Conservation (phyloP, 2,797 vertebrate species). For the Cygnus olor region DNA sequence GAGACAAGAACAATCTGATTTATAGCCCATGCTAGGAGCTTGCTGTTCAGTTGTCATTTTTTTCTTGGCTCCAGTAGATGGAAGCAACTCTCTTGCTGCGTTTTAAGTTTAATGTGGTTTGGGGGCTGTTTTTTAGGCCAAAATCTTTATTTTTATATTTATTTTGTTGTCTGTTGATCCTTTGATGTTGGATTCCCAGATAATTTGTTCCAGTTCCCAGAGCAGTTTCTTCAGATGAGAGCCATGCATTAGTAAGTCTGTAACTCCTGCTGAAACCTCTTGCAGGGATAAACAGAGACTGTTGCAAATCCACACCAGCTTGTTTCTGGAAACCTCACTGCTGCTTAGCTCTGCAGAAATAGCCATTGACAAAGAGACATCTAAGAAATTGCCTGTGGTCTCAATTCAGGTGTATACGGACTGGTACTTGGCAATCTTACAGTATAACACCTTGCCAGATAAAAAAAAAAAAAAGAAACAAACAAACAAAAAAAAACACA, state of each 20-base stretch:
- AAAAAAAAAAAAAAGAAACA: background rate
- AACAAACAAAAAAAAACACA: background rate
- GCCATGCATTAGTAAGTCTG: background rate
- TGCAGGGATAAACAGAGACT: background rate
- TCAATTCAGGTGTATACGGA: background rate
- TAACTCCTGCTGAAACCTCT: background rate
- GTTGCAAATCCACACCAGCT: background rate
- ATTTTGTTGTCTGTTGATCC: slow-evolving; percentile 5
- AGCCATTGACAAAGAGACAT: background rate
- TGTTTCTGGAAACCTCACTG: background rate
- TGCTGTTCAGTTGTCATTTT: background rate
- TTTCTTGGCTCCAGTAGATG: slow-evolving; percentile 1
- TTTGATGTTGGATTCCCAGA: slow-evolving; percentile 19
- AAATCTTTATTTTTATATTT: background rate
- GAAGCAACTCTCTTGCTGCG: slow-evolving; percentile 4
- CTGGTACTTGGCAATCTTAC: background rate
- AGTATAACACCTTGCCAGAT: background rate
- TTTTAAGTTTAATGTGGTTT: slow-evolving; percentile 28
- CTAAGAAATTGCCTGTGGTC: background rate
- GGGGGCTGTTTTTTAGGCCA: background rate
- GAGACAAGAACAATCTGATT: background rate
- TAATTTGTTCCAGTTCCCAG: slow-evolving; percentile 39
- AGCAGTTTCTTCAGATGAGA: background rate
- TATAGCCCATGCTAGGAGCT: background rate
- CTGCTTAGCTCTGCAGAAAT: background rate